These are phyloP conservation scores for Anoplius nigerrimus DNA, from an alignment of 2,888 invertebrate species.

Conservation along the genomic window DNA sequence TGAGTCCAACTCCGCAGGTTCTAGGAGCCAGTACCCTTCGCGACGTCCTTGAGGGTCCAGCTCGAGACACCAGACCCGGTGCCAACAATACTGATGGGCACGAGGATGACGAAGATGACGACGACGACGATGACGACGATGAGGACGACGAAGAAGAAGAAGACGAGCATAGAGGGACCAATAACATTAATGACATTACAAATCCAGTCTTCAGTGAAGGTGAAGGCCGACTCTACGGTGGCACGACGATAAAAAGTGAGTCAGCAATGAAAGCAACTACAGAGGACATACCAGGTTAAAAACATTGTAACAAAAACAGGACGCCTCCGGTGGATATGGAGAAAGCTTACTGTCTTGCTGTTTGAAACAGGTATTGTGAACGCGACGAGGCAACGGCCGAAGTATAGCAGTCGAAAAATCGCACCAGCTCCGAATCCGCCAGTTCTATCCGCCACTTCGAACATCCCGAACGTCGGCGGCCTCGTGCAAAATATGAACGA, in stretches of 20 bases:
- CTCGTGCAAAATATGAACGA: slow-evolving; percentile 73
- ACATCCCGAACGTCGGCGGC: slow-evolving; percentile 70
- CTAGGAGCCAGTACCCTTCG: slow-evolving; percentile 77
- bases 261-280: no score
- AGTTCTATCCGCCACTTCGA: slow-evolving; percentile 68
- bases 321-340: no score
- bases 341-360: no score
- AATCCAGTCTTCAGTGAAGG: slow-evolving; percentile 74
- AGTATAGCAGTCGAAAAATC: slow-evolving; percentile 67
- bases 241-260: slow-evolving; percentile 78
- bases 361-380: slow-evolving; percentile 53
- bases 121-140: slow-evolving; percentile 68
- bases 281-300: no score
- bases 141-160: slow-evolving; percentile 60
- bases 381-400: slow-evolving; percentile 63
- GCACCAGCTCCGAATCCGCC: slow-evolving; percentile 68
- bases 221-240: slow-evolving; percentile 74
- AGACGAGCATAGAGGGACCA: slow-evolving; percentile 69
- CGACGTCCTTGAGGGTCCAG: slow-evolving; percentile 72
- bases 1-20: slow-evolving; percentile 74
- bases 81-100: slow-evolving; percentile 66
- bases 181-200: slow-evolving; percentile 73
- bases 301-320: no score
- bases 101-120: slow-evolving; percentile 57
- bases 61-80: slow-evolving; percentile 72